Conservation (phyloP, 2,888 invertebrate genomes). For the Salpingus planirostris region DNA sequence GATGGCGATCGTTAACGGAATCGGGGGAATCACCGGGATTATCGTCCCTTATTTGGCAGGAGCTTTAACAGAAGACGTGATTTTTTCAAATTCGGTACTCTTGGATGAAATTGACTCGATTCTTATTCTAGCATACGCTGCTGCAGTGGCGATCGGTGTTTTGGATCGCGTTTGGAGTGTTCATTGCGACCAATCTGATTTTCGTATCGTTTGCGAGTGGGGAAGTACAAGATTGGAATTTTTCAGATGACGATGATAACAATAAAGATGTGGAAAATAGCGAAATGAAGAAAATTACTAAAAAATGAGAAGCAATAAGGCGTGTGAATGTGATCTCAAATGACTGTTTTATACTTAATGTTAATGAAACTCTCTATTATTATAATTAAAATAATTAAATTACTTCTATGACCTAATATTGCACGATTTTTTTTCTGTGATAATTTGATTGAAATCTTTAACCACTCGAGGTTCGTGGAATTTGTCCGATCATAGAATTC, state of each 20-base stretch:
- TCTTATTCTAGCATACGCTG: conserved; percentile 46
- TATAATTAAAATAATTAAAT: too few species aligned
- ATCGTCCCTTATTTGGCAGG: conserved; percentile 52
- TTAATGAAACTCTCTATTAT: not conserved
- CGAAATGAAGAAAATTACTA: too few species aligned
- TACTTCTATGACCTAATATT: too few species aligned
- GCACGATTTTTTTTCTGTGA: too few species aligned
- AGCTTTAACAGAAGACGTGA: conserved; percentile 51
- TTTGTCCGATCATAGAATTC: too few species aligned
- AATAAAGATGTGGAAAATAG: conserved; percentile 8
- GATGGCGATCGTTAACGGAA: conserved; percentile 52
- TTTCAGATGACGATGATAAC: conserved; percentile 10
- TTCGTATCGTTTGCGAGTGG: conserved; percentile 48
- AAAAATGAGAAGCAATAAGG: too few species aligned
- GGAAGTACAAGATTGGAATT: conserved; percentile 23
- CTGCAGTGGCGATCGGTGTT: conserved; percentile 70
- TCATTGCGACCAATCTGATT: conserved; percentile 55
- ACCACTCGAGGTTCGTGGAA: too few species aligned
- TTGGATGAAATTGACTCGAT: not conserved
- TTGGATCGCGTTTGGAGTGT: conserved; percentile 63
- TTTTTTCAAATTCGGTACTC: conserved; percentile 11
- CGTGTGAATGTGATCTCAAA: too few species aligned
- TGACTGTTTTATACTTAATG: too few species aligned
- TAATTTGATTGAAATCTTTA: too few species aligned
- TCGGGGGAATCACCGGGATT: conserved; percentile 51